Evolutionary conservation across 2,797 vertebrate genomes (phyloP).

Genomic region (Echiichthys vipera): DNA sequence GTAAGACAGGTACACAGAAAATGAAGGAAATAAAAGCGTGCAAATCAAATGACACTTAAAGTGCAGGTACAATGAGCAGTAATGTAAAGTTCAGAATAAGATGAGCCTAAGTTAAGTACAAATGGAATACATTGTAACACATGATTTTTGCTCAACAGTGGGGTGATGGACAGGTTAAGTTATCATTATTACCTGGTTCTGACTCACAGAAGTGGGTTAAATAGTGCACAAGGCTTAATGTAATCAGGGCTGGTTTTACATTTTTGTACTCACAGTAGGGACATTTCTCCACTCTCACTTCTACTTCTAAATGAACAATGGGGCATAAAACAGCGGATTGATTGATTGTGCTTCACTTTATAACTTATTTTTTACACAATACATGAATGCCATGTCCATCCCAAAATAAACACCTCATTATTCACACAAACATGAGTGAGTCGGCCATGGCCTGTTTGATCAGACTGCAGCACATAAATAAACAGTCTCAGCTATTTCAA

Average conservation of each 20-base stretch:
- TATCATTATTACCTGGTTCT: constrained; percentile 33
- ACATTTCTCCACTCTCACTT: background rate
- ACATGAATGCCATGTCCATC: background rate
- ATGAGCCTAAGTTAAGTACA: constrained; percentile 21
- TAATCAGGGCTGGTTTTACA: constrained; percentile 12
- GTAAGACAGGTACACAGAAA: background rate
- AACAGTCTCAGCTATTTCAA: constrained; percentile 36
- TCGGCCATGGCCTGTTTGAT: constrained; percentile 54
- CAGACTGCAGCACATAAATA: constrained; percentile 51
- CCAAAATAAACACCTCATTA: constrained; percentile 45
- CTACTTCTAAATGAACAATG: background rate
- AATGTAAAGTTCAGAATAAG: constrained; percentile 25
- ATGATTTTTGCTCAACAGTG: constrained; percentile 22
- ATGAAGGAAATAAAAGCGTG: background rate
- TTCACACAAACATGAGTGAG: constrained; percentile 40
- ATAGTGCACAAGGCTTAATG: constrained; percentile 1
- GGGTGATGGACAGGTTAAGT: constrained; percentile 25
- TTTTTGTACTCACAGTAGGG: background rate
- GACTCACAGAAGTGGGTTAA: constrained; percentile 23
- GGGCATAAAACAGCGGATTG: background rate
- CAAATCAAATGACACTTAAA: constrained; percentile 4
- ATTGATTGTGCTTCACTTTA: constrained; percentile 13
- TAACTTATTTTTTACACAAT: constrained; percentile 28
- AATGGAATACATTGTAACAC: background rate
- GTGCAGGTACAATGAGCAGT: background rate